Percentiles rank a stretch among this genome's conserved stretches.
Conservation (phyloP, 2,888 invertebrate genomes). For the Amphimallon solstitiale region DNA sequence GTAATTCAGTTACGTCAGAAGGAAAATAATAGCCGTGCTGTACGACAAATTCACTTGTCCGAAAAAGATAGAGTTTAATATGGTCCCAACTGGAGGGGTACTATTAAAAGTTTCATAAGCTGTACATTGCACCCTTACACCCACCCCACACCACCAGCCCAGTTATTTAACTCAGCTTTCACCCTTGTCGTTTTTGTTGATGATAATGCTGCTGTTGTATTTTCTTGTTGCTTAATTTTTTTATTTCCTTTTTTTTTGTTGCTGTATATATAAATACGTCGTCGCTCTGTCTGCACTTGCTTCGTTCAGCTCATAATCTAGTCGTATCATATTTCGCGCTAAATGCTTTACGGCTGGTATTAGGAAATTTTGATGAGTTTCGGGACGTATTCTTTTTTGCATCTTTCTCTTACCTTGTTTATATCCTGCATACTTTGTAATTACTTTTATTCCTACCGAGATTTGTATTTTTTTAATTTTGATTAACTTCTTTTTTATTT, state of each 20-base stretch:
- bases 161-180: no score
- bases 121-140: no score
- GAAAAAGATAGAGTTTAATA: slow-evolving; percentile 9
- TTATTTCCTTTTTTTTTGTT: no score
- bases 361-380: slow-evolving; percentile 16
- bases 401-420: neutral
- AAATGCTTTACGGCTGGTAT: slow-evolving; percentile 19
- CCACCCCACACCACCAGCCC: no score
- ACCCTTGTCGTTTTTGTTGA: no score
- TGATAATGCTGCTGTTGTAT: no score
- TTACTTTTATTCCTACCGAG: slow-evolving; percentile 6
- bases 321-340: slow-evolving; percentile 18
- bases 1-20: slow-evolving; percentile 7
- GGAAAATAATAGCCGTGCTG: slow-evolving; percentile 8
- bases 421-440: neutral
- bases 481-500: no score
- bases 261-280: no score
- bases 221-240: no score
- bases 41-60: slow-evolving; percentile 19
- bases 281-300: no score
- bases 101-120: slow-evolving; percentile 29
- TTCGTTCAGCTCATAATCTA: slow-evolving; percentile 7
- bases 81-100: slow-evolving; percentile 10
- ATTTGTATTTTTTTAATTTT: neutral
- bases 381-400: neutral